These are phyloP conservation scores for Hyppa rectilinea DNA, from an alignment of 2,888 invertebrate genomes.

Conservation along the genomic window DNA sequence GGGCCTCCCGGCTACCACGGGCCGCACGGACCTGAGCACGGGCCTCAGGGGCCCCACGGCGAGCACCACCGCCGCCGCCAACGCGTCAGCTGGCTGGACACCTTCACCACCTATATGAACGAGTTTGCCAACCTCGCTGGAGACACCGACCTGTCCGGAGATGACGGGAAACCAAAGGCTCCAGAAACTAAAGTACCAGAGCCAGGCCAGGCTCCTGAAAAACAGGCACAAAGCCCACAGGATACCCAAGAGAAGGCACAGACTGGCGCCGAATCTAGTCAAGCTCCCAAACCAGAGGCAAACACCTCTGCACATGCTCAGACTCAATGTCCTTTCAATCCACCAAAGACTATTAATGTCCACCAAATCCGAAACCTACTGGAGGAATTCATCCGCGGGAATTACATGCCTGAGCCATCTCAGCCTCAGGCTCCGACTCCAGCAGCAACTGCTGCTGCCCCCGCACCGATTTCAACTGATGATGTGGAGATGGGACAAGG, in stretches of 20 bases:
- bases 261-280: conserved; percentile 49
- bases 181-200: conserved; percentile 48
- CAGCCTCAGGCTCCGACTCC: conserved; percentile 16
- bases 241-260: conserved; percentile 53
- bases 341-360: conserved; percentile 14
- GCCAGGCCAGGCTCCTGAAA: conserved; percentile 33
- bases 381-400: conserved; percentile 20
- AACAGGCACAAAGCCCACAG: conserved; percentile 45
- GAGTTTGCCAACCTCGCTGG: conserved; percentile 89
- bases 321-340: conserved; percentile 46
- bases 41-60: conserved; percentile 53
- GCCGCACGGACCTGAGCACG: conserved; percentile 51
- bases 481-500: conserved; percentile 75
- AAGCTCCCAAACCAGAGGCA: conserved; percentile 53
- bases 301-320: conserved; percentile 44
- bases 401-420: conserved; percentile 19
- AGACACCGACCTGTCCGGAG: conserved; percentile 72
- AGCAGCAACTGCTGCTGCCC: conserved; percentile 33
- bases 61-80: conserved; percentile 72
- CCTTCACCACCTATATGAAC: conserved; percentile 87
- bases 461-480: conserved; percentile 38
- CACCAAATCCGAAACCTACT: conserved; percentile 24
- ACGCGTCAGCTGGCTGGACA: conserved; percentile 85
- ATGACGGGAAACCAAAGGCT: conserved; percentile 63
- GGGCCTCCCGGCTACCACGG: conserved; percentile 63